These are phyloP conservation scores for Oryzias javanicus DNA, from an alignment of 2,113 vertebrate species.

Conservation along the genomic window DNA sequence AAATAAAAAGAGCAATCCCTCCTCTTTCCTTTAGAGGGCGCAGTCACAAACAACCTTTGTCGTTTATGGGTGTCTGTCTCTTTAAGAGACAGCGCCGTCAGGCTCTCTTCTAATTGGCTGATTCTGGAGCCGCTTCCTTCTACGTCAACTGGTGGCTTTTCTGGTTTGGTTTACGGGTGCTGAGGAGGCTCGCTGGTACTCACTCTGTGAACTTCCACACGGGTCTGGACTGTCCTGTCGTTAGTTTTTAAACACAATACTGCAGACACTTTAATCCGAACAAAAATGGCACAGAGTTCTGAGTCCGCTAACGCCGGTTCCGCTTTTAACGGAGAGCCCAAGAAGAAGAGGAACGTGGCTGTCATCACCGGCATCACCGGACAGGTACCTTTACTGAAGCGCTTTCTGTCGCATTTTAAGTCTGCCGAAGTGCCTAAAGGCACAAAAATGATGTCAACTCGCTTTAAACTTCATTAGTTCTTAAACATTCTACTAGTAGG, in stretches of 20 bases:
- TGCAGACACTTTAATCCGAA: neutral
- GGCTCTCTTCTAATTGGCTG: constrained; percentile 60
- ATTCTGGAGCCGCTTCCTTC: constrained; percentile 26
- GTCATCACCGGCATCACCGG: constrained; percentile 79
- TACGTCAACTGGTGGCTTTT: constrained; percentile 16
- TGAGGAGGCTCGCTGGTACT: neutral
- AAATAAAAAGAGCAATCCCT: neutral
- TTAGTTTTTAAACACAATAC: neutral
- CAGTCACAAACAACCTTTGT: neutral
- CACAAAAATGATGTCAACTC: too few species aligned
- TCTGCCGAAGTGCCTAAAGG: too few species aligned
- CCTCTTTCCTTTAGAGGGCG: constrained; percentile 24
- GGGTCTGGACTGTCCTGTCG: neutral
- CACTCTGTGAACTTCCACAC: neutral
- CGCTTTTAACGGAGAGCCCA: constrained; percentile 15
- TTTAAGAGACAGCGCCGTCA: neutral
- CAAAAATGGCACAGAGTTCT: constrained; percentile 62
- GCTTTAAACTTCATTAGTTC: too few species aligned
- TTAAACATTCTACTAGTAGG: too few species aligned
- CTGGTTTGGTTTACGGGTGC: constrained; percentile 39
- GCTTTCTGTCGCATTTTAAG: too few species aligned
- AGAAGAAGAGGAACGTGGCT: constrained; percentile 61
- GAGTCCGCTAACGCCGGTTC: neutral
- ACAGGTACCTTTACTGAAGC: constrained; percentile 60
- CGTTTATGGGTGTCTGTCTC: neutral